Conservation (phyloP, 2,113 vertebrate genomes). For the Illadopsis cleaveri region DNA sequence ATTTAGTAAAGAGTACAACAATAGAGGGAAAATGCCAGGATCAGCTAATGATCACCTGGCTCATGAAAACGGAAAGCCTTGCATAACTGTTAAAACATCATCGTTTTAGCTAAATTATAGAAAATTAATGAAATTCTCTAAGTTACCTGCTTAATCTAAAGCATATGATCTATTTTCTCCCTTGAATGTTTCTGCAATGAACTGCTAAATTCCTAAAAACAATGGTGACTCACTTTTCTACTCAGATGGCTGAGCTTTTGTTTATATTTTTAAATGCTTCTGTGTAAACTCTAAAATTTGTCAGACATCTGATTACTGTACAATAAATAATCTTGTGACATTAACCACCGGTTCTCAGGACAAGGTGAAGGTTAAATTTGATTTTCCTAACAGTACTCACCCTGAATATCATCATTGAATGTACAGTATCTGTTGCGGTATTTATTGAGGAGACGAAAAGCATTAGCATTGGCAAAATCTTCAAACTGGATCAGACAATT, state of each 20-base stretch:
- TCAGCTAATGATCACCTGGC: background rate
- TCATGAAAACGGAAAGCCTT: background rate
- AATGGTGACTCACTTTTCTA: background rate
- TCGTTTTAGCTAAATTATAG: background rate
- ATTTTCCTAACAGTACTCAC: slow-evolving; percentile 63
- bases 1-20: background rate
- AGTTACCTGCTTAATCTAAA: background rate
- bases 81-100: background rate
- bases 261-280: background rate
- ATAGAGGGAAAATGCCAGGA: background rate
- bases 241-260: background rate
- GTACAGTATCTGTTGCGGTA: slow-evolving; percentile 92
- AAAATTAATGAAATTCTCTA: background rate
- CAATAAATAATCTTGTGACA: background rate
- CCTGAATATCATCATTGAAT: slow-evolving; percentile 98
- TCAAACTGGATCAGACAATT: slow-evolving; percentile 97
- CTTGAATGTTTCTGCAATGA: background rate
- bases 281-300: background rate
- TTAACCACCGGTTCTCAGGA: background rate
- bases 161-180: background rate
- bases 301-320: background rate
- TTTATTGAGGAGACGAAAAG: slow-evolving; percentile 94
- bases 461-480: slow-evolving; percentile 95
- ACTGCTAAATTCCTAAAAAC: background rate
- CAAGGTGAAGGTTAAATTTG: background rate